A percentile compares a stretch with the other conserved stretches of the same genome.
phyloP scores from a whole-genome alignment of 2,113 vertebrate genomes.

The Labrus mixtus region DNA sequence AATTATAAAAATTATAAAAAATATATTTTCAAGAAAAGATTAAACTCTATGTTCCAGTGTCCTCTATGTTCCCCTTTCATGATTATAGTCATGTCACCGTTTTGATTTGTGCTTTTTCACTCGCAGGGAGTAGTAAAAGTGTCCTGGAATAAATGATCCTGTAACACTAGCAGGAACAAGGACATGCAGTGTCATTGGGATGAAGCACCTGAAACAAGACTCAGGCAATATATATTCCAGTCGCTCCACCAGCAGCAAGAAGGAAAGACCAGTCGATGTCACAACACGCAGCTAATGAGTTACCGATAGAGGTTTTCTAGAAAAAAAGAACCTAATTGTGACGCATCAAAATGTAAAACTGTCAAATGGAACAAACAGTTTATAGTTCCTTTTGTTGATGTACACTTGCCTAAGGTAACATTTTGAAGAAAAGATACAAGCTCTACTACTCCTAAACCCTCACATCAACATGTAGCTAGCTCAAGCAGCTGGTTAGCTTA shows the following conservation, averaged over 20 bases:
- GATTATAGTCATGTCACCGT: constrained; percentile 19
- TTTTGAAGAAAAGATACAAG: too few relatives aligned
- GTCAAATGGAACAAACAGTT: neutral
- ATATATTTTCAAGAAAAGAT: too few relatives aligned
- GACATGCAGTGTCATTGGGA: constrained; percentile 23
- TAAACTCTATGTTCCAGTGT: constrained; percentile 1
- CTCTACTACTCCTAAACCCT: too few relatives aligned
- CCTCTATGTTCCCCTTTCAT: constrained; percentile 19
- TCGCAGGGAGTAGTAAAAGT: constrained; percentile 45
- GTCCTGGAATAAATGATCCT: constrained; percentile 38
- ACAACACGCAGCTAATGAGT: neutral
- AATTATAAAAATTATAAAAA: too few relatives aligned
- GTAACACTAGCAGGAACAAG: constrained; percentile 36
- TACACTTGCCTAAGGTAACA: too few relatives aligned
- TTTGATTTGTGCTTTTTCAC: constrained; percentile 31
- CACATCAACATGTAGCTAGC: too few relatives aligned
- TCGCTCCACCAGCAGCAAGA: neutral
- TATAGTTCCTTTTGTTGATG: too few relatives aligned
- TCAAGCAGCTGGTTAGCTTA: too few relatives aligned
- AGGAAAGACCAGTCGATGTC: neutral
- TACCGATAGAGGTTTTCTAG: neutral
- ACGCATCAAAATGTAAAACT: neutral
- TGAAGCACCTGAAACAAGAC: constrained; percentile 4
- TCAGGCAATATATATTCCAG: constrained; percentile 19
- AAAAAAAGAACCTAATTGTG: neutral